These are phyloP conservation scores for Rallus limicola DNA, from an alignment of 2,113 vertebrate genomes.

Conservation along the genomic window DNA sequence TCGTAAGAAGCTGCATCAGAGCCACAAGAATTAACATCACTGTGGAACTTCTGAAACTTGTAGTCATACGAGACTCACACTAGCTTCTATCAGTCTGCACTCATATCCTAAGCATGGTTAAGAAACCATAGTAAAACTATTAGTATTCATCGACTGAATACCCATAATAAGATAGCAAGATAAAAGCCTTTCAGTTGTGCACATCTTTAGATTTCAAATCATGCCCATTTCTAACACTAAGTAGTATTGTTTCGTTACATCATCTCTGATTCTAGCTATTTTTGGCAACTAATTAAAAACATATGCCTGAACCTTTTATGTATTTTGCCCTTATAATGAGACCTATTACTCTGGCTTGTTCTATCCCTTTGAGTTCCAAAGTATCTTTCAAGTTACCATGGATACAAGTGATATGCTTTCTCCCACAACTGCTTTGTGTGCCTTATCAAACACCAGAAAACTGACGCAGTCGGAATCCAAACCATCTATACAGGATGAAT, in stretches of 20 bases:
- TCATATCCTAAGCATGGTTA: constrained; percentile 58
- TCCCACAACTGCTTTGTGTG: constrained; percentile 74
- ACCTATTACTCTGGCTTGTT: constrained; percentile 77
- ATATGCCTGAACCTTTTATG: constrained; percentile 74
- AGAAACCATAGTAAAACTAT: constrained; percentile 44
- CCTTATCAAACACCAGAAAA: constrained; percentile 75
- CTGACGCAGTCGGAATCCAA: constrained; percentile 68
- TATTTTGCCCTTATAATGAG: constrained; percentile 80
- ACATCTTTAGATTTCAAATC: constrained; percentile 39
- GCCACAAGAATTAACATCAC: constrained; percentile 30
- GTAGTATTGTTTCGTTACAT: constrained; percentile 44
- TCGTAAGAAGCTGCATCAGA: constrained; percentile 4
- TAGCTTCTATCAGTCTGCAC: neutral
- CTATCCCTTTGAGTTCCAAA: constrained; percentile 74
- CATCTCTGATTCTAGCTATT: constrained; percentile 58
- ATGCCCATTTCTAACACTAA: constrained; percentile 34
- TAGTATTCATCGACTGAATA: constrained; percentile 3
- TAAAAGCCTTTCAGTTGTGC: constrained; percentile 14
- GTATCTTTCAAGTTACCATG: constrained; percentile 79
- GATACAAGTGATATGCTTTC: constrained; percentile 78
- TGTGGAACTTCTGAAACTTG: constrained; percentile 46
- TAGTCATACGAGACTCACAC: neutral
- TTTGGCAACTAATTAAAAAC: constrained; percentile 79
- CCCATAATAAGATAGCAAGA: constrained; percentile 18
- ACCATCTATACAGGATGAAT: constrained; percentile 35